phyloP scores from a whole-genome alignment of 2,797 vertebrate species.

The Apogon hyalosoma region DNA sequence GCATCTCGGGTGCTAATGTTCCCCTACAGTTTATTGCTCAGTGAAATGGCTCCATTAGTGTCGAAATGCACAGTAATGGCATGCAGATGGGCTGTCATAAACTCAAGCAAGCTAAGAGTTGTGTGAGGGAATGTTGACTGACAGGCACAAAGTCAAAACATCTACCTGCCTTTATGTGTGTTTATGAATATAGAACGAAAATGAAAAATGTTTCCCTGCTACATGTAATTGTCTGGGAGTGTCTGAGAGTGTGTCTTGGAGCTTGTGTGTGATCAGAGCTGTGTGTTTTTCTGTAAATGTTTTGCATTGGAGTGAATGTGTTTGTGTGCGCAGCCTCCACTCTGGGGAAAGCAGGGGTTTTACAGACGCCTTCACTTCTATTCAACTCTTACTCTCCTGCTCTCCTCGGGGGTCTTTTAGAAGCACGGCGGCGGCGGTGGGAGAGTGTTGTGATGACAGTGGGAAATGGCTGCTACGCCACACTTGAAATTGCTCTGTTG shows the following conservation, averaged over 20 bases:
- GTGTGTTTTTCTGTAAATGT: slow-evolving; percentile 10
- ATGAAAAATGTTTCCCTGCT: not conserved
- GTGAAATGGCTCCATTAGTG: slow-evolving; percentile 73
- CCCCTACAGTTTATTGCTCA: slow-evolving; percentile 62
- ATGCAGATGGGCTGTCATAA: slow-evolving; percentile 60
- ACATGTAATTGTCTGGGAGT: too few species aligned
- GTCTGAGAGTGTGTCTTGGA: too few species aligned
- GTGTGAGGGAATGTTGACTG: slow-evolving; percentile 50
- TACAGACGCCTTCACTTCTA: slow-evolving; percentile 5
- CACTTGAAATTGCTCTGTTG: too few species aligned
- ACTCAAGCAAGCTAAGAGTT: slow-evolving; percentile 41
- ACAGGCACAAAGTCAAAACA: slow-evolving; percentile 41
- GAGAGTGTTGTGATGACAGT: slow-evolving; percentile 41
- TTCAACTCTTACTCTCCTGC: slow-evolving; percentile 54
- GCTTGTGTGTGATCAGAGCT: too few species aligned
- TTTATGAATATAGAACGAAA: not conserved
- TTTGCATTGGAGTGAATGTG: too few species aligned
- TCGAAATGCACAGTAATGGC: slow-evolving; percentile 55
- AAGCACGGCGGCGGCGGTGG: not conserved
- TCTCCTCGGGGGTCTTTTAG: slow-evolving; percentile 40
- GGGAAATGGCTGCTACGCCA: too few species aligned
- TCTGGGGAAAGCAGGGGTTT: slow-evolving; percentile 31
- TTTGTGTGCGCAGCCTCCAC: slow-evolving; percentile 25
- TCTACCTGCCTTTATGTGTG: slow-evolving; percentile 16
- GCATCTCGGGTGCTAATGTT: slow-evolving; percentile 66